Evolutionary conservation across 2,113 vertebrate genomes (phyloP), one percentile per base, ranked within the genome.

Genomic region (Symphodus melops): DNA sequence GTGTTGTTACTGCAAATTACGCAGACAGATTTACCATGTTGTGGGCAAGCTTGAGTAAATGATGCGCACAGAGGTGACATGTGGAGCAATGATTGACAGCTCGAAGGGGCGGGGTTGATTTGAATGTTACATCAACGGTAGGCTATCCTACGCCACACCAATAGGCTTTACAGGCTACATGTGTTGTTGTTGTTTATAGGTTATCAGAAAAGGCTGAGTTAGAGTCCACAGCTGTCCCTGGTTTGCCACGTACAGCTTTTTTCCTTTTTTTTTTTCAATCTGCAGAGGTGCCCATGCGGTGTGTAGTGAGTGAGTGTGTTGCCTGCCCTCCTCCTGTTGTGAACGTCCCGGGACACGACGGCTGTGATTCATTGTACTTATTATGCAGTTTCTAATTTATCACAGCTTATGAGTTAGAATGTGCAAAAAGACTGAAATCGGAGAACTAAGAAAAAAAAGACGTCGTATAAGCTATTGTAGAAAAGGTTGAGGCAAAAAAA

Each of bases 221-320:
- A 14, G 36, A 56, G 3, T n/a, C 37, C 36, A 63, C 36, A 4
- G 37, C 52, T 61, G 54, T 21, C 36, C 33, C 39, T 1, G 63
- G 36, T 63, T 63, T 92, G 92, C 91, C 92, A 94, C 92, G 92
- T 81, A 87, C 77, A 20, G 83, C 90, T 91, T 5, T 33, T 28
- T 28, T 28, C 5, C n/a, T n/a, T 91, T 5, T 33, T 33, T 33
- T 33, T 33, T 33, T 33, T 33, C 28, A 33, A 33, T 89, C 86
- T 85, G 72, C 78, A 68, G 85, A 79, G 77, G 88, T 86, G 82
- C 72, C 53, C 57, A 9, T 52, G 68, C 71, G 51, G 42, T n/a
- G n/a, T n/a, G n/a, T n/a, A n/a, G n/a, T n/a, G n/a, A n/a, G n/a
- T 51, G 66, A 41, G 25, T 25, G 60, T 17, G 14, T 14, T 19